Base-by-base conservation (phyloP, 2,113 vertebrate genomes). In the Salvelinus alpinus region DNA sequence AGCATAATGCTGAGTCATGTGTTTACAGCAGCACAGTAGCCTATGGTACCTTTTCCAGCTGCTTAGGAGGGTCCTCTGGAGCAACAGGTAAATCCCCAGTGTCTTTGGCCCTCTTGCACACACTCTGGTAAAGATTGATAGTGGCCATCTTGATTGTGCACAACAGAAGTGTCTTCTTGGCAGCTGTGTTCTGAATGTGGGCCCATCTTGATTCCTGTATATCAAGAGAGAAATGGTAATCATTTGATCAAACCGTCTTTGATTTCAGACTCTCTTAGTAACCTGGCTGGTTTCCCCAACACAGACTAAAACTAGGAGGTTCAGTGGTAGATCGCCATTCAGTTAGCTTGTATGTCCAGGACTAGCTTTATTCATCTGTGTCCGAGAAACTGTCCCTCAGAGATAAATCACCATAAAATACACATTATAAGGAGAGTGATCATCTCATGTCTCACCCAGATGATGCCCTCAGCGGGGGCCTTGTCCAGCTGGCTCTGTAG, bases 401-500 rank as follows among this genome's bases (percentile, higher is more conserved):
- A 27, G 27, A 20, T 68, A 8, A 7, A 57, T 14, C 20, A 57
- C 20, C 20, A 20, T 57, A 18, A 57, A 7, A 57, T 57, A 2
- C 38, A 57, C 54, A 14, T 20, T 44, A 57, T 62, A 22, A 62
- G 59, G 59, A 62, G 16, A n/a, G 34, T 48, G 4, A 22, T 62
- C 9, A n/a, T 70, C 2, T 25, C 54, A 44, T 66, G 0, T 44
- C 84, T 60, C 86, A 96, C 94, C 94, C 77, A 82, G 70, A 83
- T 86, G 11, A 89, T 83, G n/a, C 74, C 74, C 0, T 78, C 77
- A 1, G 4, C 81, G 1, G 0, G 78, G 3, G 85, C 73, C 0
- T 78, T 79, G 75, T 95, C 90, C 85, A 94, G 85, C 4, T 13
- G 74, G 0, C 57, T 1, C 0, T 31, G 80, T 27, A 94, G 89